Conservation (phyloP, 2,888 invertebrate genomes). For the Tricholauxania praeusta region DNA sequence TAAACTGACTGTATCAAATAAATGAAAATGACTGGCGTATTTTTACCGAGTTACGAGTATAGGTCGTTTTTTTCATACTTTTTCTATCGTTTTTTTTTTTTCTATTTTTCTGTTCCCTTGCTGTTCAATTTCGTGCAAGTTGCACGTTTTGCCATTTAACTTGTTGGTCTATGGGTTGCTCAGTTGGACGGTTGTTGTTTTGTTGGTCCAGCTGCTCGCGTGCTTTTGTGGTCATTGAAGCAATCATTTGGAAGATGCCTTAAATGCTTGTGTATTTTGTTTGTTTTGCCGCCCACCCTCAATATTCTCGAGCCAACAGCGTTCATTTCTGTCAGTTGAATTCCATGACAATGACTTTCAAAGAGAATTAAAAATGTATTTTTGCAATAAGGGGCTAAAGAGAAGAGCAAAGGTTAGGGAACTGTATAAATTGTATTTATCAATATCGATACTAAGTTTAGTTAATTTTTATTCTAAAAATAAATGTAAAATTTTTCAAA, state of each 20-base stretch:
- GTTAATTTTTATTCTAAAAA: too few relatives aligned
- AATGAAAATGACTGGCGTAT: constrained; percentile 10
- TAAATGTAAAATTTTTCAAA: too few relatives aligned
- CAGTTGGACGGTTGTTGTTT: not conserved
- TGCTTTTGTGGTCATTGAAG: constrained; percentile 61
- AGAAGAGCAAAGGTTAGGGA: too few relatives aligned
- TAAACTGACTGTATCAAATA: not conserved
- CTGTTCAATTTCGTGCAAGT: not conserved
- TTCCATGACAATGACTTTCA: too few relatives aligned
- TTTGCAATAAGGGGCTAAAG: too few relatives aligned
- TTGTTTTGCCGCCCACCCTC: too few relatives aligned
- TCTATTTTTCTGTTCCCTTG: not conserved
- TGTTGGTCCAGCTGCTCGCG: not conserved
- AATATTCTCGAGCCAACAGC: too few relatives aligned
- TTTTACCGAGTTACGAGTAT: not conserved
- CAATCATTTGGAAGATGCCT: constrained; percentile 58
- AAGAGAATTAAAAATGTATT: too few relatives aligned
- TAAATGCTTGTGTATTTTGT: not conserved
- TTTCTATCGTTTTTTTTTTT: not conserved
- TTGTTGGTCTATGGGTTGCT: not conserved
- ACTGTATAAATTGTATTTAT: too few relatives aligned
- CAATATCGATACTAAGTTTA: too few relatives aligned
- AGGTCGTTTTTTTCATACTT: not conserved
- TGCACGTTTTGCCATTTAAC: too few relatives aligned
- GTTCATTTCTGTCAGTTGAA: too few relatives aligned